Conservation (phyloP, 2,797 vertebrate genomes). For the Threskiornis aethiopicus region DNA sequence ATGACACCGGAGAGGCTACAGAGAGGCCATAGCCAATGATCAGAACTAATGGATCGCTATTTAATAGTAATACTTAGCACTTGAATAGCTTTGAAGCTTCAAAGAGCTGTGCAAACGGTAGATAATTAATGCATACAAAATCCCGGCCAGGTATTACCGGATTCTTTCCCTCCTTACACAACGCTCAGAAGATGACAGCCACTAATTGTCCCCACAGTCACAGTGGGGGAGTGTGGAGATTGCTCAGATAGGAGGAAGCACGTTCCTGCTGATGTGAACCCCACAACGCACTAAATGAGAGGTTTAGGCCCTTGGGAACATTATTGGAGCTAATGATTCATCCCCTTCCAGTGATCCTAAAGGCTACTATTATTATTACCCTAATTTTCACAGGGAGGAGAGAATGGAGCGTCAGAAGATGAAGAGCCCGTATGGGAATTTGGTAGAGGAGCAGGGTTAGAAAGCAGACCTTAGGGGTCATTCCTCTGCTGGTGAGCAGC, state of each 20-base stretch:
- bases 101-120: neutral
- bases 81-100: neutral
- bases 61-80: neutral
- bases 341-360: neutral
- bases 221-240: neutral
- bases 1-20: neutral
- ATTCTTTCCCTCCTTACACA: neutral
- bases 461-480: neutral
- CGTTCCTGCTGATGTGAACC: neutral
- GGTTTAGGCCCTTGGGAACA: neutral
- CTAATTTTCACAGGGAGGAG: neutral
- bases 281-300: neutral
- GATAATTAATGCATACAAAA: conserved; percentile 25
- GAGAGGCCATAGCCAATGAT: neutral
- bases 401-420: neutral
- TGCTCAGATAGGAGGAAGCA: neutral
- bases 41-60: conserved; percentile 19
- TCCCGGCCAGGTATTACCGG: neutral
- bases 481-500: neutral
- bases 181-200: neutral
- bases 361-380: neutral
- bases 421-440: neutral
- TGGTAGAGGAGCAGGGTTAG: neutral
- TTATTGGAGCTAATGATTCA: neutral
- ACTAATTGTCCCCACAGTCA: neutral